Conservation (phyloP, 2,113 vertebrate genomes). For the Paralichthys olivaceus region DNA sequence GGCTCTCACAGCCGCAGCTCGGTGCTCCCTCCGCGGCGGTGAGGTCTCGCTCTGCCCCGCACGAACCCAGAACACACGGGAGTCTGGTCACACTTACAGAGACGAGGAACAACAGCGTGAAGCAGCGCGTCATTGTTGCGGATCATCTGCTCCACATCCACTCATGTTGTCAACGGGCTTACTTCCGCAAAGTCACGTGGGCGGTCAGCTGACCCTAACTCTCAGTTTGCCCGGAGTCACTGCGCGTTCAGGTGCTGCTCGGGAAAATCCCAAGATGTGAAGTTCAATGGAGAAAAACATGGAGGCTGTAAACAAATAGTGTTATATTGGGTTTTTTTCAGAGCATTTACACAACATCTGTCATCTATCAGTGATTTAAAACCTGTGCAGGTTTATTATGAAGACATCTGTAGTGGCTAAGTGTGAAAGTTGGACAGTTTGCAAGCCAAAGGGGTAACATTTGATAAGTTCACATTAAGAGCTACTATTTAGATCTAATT, state of each 20-base stretch:
- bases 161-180: conserved; percentile 11
- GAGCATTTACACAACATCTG: no score
- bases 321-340: no score
- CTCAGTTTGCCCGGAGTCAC: conserved; percentile 23
- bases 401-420: no score
- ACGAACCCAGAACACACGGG: conserved; percentile 22
- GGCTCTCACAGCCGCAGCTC: conserved; percentile 79
- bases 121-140: conserved; percentile 26
- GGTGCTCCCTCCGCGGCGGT: conserved; percentile 2
- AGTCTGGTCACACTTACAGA: not conserved
- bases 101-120: conserved; percentile 9
- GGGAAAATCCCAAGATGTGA: not conserved
- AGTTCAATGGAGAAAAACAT: not conserved
- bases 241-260: not conserved
- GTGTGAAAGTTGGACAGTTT: no score
- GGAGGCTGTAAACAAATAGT: not conserved
- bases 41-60: conserved; percentile 15
- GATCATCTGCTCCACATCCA: fast-evolving
- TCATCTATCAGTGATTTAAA: no score
- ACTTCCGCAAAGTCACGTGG: conserved; percentile 77
- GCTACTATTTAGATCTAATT: no score
- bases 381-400: no score
- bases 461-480: no score
- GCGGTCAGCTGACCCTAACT: conserved; percentile 74
- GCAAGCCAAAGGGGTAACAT: no score